phyloP scores from a whole-genome alignment of 2,888 invertebrate genomes.

The Amphimallon solstitiale region DNA sequence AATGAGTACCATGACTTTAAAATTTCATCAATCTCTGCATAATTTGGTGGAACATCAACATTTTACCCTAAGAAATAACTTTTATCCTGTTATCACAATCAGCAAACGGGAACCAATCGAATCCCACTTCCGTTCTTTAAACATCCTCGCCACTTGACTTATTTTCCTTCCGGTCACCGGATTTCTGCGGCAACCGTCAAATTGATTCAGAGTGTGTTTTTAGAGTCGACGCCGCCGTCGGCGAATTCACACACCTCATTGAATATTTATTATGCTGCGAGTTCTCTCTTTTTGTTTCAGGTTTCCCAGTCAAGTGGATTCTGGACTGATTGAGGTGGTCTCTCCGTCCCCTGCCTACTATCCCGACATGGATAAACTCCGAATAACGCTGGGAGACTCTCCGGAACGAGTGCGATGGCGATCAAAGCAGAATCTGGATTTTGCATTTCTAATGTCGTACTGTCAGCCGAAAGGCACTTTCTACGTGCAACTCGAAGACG shows the following conservation, averaged over 20 bases:
- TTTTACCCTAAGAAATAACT: neutral
- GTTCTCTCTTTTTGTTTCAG: constrained; percentile 62
- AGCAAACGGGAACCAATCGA: constrained; percentile 1
- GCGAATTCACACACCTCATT: neutral
- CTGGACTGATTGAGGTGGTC: constrained; percentile 88
- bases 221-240: neutral
- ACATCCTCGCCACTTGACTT: neutral
- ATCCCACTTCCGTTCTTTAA: constrained; percentile 10
- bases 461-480: constrained; percentile 87
- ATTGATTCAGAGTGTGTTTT: constrained; percentile 5
- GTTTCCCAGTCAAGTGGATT: constrained; percentile 78
- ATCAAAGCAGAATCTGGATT: constrained; percentile 95
- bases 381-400: constrained; percentile 86
- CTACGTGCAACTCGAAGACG: constrained; percentile 94
- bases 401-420: constrained; percentile 88
- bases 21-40: no score
- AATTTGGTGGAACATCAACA: no score
- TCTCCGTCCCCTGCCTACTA: constrained; percentile 88
- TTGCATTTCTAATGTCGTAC: constrained; percentile 94
- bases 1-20: no score
- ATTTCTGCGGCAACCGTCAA: constrained; percentile 10
- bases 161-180: constrained; percentile 21
- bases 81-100: neutral
- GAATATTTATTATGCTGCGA: constrained; percentile 13
- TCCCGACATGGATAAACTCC: constrained; percentile 82